Evolutionary conservation across 2,113 vertebrate species (phyloP).

Genomic region (Neotoma lepida): DNA sequence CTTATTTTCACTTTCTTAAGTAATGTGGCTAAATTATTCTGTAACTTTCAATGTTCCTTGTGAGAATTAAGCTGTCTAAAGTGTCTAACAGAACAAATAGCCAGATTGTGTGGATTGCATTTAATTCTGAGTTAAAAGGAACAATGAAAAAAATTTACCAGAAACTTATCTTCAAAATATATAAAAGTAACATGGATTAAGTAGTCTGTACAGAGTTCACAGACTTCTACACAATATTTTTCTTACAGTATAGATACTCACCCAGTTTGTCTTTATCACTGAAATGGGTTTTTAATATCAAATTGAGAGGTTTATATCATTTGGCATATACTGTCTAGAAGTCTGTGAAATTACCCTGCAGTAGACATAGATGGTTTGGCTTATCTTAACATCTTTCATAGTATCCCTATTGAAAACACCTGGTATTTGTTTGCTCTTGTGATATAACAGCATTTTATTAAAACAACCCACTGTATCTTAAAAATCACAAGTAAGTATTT

Average conservation of each 20-base stretch:
- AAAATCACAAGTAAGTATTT: not conserved
- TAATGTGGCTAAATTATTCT: slow-evolving; percentile 14
- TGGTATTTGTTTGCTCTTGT: not conserved
- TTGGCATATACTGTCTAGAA: not conserved
- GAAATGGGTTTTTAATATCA: not conserved
- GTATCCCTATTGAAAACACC: not conserved
- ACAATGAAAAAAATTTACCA: not conserved
- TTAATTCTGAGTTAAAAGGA: not conserved
- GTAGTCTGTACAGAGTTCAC: not conserved
- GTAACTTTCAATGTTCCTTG: not conserved
- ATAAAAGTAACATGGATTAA: not conserved
- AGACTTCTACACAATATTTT: not conserved
- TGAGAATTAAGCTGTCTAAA: slow-evolving; percentile 25
- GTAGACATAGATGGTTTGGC: not conserved
- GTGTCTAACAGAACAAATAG: not conserved
- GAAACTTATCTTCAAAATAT: not conserved
- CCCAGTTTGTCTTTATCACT: not conserved
- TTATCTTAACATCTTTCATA: not conserved
- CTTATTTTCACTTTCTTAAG: not conserved
- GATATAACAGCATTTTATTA: not conserved
- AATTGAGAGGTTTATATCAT: not conserved
- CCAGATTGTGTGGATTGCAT: not conserved
- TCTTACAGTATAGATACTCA: not conserved
- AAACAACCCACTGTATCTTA: too few species aligned
- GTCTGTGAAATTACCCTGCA: not conserved